Percentiles rank a stretch among this genome's conserved stretches.
phyloP scores from a whole-genome alignment of 2,888 invertebrate genomes.

The Oxycera nigricornis region DNA sequence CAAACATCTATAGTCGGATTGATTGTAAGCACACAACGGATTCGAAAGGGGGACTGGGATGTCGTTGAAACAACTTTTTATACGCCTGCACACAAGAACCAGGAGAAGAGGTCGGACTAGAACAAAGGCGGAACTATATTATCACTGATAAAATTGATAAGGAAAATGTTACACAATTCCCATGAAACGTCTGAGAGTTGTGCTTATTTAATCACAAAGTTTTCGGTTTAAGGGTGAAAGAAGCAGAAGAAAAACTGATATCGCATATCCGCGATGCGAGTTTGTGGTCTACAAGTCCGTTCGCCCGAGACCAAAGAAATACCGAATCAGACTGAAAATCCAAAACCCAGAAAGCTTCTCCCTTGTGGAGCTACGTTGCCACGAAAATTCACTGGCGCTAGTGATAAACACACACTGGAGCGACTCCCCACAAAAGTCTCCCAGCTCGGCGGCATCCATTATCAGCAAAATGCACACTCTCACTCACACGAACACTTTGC shows the following conservation, averaged over 20 bases:
- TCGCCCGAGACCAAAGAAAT: constrained; percentile 41
- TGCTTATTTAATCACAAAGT: not conserved
- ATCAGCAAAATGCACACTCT: not conserved
- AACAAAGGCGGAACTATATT: not conserved
- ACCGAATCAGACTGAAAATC: constrained; percentile 41
- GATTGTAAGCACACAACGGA: not conserved
- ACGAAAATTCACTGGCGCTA: constrained; percentile 4
- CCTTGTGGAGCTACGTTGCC: not conserved
- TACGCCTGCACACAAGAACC: too few species aligned
- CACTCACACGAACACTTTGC: not conserved
- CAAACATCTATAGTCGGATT: not conserved
- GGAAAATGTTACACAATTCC: not conserved
- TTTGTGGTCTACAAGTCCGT: constrained; percentile 14
- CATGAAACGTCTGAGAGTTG: not conserved
- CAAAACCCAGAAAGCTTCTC: constrained; percentile 15
- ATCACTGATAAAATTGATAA: not conserved
- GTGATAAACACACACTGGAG: not conserved
- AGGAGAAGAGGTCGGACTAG: not conserved
- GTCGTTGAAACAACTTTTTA: too few species aligned
- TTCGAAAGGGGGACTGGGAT: too few species aligned
- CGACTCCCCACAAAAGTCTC: not conserved
- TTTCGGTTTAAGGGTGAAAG: not conserved
- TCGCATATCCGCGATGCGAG: constrained; percentile 7
- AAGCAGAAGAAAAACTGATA: constrained; percentile 22
- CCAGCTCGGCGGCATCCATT: not conserved